These are phyloP conservation scores for Arctopsyche grandis DNA, from an alignment of 1,140 invertebrate genomes.

Conservation along the genomic window DNA sequence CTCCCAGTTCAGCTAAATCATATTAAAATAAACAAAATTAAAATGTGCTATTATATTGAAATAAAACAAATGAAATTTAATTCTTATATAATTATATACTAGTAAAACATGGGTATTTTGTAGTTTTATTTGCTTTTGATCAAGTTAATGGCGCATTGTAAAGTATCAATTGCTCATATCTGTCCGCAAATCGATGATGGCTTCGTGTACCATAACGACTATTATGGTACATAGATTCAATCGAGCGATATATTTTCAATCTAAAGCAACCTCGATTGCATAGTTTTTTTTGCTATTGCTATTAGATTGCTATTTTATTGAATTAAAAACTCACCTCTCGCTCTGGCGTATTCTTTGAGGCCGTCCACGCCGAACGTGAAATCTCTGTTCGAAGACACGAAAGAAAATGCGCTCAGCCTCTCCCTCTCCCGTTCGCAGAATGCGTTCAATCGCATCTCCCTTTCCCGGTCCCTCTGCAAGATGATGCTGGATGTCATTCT, in stretches of 20 bases:
- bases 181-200: too few relatives aligned
- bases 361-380: conserved; percentile 54
- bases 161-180: not conserved
- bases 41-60: not conserved
- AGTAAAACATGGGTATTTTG: not conserved
- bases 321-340: conserved; percentile 56
- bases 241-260: too few relatives aligned
- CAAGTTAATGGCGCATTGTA: not conserved
- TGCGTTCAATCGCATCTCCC: conserved; percentile 36
- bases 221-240: too few relatives aligned
- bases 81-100: too few relatives aligned
- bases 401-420: conserved; percentile 59
- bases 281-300: too few relatives aligned
- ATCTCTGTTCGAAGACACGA: conserved; percentile 59
- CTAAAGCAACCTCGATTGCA: too few relatives aligned
- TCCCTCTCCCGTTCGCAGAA: conserved; percentile 50
- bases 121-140: not conserved
- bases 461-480: conserved; percentile 31
- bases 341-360: conserved; percentile 56
- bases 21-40: not conserved
- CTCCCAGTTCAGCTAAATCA: conserved; percentile 58
- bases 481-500: conserved; percentile 34
- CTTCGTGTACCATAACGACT: too few relatives aligned
- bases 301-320: too few relatives aligned
- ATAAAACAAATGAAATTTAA: too few relatives aligned